Base-by-base conservation (phyloP, 2,797 vertebrate genomes). In the Muscicapa striata region DNA sequence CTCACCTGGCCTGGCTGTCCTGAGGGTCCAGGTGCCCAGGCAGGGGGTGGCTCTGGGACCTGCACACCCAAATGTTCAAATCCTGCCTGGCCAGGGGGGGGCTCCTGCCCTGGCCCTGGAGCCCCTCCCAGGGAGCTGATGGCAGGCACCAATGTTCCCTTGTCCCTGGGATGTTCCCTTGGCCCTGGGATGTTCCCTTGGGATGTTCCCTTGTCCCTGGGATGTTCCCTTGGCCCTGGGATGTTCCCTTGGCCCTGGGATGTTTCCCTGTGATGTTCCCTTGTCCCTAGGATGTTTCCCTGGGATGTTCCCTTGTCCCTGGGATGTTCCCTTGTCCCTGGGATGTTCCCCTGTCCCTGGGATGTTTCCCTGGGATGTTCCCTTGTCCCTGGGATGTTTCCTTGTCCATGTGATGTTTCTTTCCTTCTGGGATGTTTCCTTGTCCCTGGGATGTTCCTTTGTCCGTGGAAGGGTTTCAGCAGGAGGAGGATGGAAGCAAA, bases 401-500 rank as follows among this genome's bases (percentile, higher is more conserved):
- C n/a, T n/a, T 19, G 12, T 19, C 5, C 43, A 0, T 46, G 16
- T 0, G 23, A 34, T 10, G 4, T 49, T 67, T 20, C 10, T 18
- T 15, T 40, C 4, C 23, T 27, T 36, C 10, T 18, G 27, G 11
- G 22, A 38, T 9, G 8, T 38, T 59, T 8, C 36, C 24, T 38
- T 18, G 8, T 19, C 24, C 36, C 12, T 41, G 59, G 1, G 67
- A 13, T 40, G 36, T 19, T 57, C 6, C 54, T n/a, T 34, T 57
- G 34, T 26, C 41, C 51, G 2, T 46, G 51, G n/a, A 12, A 40
- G 26, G 30, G 26, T 49, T 49, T 43, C 51, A 34, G 30, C 30
- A 57, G 51, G 24, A 32, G 48, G 14, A 40, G 15, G 51, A 19
- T 20, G 23, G 36, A 32, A 30, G 43, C 61, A 7, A 30, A 74